Conservation (phyloP, 1,140 invertebrate species). For the Sycophila sp. region DNA sequence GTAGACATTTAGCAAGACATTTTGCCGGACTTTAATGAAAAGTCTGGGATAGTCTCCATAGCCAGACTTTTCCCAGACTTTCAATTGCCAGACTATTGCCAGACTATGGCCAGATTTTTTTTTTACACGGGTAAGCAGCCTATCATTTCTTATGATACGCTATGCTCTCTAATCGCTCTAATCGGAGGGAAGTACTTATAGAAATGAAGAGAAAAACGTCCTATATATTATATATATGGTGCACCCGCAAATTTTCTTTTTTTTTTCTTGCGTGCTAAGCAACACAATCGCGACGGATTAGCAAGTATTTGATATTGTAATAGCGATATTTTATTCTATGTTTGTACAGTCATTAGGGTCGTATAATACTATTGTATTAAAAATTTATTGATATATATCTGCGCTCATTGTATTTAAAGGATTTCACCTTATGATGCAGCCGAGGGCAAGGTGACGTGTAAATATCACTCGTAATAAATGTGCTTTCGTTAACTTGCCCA, state of each 20-base stretch:
- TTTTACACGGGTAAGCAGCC: too few relatives aligned
- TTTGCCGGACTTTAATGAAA: too few relatives aligned
- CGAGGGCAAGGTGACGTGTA: constrained; percentile 36
- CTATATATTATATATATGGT: not conserved
- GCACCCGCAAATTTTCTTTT: not conserved
- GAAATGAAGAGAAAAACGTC: not conserved
- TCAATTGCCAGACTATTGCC: too few relatives aligned
- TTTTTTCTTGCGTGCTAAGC: not conserved
- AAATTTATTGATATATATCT: constrained; percentile 27
- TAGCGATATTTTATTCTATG: constrained; percentile 37
- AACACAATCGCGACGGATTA: not conserved
- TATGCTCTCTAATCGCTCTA: not conserved
- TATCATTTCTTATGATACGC: constrained; percentile 1
- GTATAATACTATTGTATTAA: constrained; percentile 28
- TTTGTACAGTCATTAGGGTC: constrained; percentile 39
- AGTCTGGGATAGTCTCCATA: too few relatives aligned
- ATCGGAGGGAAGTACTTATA: not conserved
- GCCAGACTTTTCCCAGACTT: too few relatives aligned
- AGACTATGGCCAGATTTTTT: too few relatives aligned
- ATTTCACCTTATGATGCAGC: constrained; percentile 24
- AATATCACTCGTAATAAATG: constrained; percentile 39
- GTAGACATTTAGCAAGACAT: too few relatives aligned
- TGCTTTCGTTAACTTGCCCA: constrained; percentile 39
- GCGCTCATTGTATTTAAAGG: constrained; percentile 31
- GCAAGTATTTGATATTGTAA: constrained; percentile 25